These are phyloP conservation scores for Propithecus perrieri DNA, from an alignment of 2,797 vertebrate genomes.

Conservation along the genomic window DNA sequence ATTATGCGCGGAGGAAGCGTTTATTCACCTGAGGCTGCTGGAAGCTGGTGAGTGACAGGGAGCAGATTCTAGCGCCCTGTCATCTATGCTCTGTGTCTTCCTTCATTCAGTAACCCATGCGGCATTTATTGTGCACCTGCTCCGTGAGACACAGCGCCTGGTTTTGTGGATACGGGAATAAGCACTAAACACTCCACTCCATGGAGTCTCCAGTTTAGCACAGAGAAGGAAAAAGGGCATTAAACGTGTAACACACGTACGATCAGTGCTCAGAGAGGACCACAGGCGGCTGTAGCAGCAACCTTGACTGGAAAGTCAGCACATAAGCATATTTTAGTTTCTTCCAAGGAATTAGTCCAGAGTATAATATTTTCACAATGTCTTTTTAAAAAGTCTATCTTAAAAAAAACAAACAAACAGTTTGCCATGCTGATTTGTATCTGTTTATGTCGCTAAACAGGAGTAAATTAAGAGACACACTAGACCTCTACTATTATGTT, in stretches of 20 bases:
- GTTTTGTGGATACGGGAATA: not conserved
- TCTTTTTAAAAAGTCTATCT: not conserved
- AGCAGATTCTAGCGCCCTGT: not conserved
- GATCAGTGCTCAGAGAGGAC: not conserved
- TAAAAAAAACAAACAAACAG: not conserved
- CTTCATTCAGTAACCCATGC: not conserved
- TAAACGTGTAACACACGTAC: not conserved
- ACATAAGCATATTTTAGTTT: not conserved
- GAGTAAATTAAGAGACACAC: not conserved
- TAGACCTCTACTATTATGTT: not conserved
- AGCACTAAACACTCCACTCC: not conserved
- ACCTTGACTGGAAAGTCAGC: not conserved
- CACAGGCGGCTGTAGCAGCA: not conserved
- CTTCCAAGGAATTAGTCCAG: slow-evolving; percentile 7
- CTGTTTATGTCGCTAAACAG: not conserved
- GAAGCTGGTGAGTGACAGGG: not conserved
- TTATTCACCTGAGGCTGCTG: not conserved
- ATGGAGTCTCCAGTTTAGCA: not conserved
- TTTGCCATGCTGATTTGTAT: not conserved
- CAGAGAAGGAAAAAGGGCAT: not conserved
- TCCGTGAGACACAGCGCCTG: not conserved
- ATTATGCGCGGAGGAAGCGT: not conserved
- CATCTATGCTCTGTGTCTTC: not conserved
- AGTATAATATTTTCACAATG: not conserved
- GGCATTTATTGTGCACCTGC: not conserved